Conservation (phyloP, 2,113 vertebrate genomes). For the Addax nasomaculatus region DNA sequence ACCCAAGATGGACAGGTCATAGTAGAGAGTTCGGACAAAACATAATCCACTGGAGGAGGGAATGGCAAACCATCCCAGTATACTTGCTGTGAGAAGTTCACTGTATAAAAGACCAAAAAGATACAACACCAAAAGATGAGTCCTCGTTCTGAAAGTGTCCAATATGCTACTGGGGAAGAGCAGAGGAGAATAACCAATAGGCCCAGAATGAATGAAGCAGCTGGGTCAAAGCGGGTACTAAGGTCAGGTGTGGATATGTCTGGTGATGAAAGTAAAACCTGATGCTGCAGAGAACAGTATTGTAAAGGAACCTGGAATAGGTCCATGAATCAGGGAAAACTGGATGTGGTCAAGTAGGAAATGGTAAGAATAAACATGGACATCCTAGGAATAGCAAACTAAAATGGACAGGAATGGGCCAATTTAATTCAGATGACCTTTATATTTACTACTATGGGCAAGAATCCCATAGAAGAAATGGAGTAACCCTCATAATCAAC, state of each 20-base stretch:
- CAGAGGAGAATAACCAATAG: neutral
- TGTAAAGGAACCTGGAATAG: neutral
- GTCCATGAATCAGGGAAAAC: neutral
- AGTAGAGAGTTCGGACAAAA: neutral
- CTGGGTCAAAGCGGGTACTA: neutral
- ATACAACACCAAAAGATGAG: neutral
- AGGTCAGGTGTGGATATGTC: neutral
- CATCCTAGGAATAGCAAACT: neutral
- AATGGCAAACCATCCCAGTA: neutral
- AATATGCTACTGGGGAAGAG: neutral
- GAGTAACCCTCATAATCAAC: neutral
- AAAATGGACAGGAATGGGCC: neutral
- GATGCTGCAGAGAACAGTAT: neutral
- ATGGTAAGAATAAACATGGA: neutral
- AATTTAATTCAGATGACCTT: neutral
- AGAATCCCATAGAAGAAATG: neutral
- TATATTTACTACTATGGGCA: neutral
- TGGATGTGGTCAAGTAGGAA: neutral
- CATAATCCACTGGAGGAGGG: neutral
- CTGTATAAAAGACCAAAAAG: neutral
- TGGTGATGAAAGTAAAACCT: neutral
- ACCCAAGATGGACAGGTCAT: neutral
- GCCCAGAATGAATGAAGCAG: neutral
- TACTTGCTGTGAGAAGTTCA: neutral
- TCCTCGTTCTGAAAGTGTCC: neutral